phyloP scores from a whole-genome alignment of 2,888 invertebrate species.

The Drosophila atroscutellata region DNA sequence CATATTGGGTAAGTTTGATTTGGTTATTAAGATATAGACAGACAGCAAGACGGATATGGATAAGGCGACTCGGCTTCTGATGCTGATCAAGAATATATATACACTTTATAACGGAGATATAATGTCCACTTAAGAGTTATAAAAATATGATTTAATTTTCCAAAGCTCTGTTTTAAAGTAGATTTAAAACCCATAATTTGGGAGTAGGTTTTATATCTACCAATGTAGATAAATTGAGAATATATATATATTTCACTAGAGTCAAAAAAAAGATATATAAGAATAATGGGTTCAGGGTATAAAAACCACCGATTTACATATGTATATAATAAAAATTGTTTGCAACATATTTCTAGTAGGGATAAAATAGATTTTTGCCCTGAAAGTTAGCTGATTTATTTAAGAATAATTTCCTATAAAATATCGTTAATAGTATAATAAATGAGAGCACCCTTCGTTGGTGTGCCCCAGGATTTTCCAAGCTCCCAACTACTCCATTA shows the following conservation, averaged over 20 bases:
- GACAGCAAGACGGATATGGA: background rate
- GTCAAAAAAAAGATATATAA: background rate
- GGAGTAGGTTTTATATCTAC: too few relatives aligned
- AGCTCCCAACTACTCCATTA: background rate
- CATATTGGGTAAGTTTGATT: background rate
- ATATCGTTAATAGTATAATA: background rate
- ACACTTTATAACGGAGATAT: background rate
- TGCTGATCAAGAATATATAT: background rate
- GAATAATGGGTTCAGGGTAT: background rate
- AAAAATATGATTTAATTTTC: fast-evolving
- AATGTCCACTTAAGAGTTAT: too few relatives aligned
- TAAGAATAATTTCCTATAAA: background rate
- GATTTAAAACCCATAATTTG: too few relatives aligned
- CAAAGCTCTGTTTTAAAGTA: background rate
- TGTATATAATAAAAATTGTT: fast-evolving
- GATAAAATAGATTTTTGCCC: background rate
- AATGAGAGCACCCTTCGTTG: background rate
- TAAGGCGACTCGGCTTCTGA: too few relatives aligned
- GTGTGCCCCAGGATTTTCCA: background rate
- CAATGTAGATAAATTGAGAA: background rate
- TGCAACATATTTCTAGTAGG: background rate
- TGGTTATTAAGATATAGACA: background rate
- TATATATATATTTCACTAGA: background rate
- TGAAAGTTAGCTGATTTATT: background rate
- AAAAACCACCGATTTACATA: background rate